Conservation (phyloP, 2,888 invertebrate species). For the Alviniconcha strummeri region DNA sequence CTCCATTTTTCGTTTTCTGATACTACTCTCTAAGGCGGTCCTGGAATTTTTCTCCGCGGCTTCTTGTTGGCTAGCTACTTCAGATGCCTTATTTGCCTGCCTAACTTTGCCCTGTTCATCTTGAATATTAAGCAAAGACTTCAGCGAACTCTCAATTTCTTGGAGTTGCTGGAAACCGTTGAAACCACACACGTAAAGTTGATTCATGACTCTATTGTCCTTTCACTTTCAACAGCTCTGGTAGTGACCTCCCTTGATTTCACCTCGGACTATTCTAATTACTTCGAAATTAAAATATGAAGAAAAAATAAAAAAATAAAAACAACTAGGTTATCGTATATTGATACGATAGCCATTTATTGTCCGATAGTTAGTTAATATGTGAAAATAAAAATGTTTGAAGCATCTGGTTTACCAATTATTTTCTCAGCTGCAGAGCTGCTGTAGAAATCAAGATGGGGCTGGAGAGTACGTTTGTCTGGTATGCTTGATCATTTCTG, state of each 20-base stretch:
- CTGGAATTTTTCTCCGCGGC: not conserved
- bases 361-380: not conserved
- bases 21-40: not conserved
- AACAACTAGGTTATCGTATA: not conserved
- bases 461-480: slow-evolving; percentile 98
- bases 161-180: slow-evolving; percentile 22
- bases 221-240: slow-evolving; percentile 11
- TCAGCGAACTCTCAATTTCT: not conserved
- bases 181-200: slow-evolving; percentile 12
- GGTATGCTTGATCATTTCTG: slow-evolving; percentile 78
- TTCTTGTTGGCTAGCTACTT: not conserved
- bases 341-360: not conserved
- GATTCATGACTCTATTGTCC: not conserved
- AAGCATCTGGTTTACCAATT: not conserved
- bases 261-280: not conserved
- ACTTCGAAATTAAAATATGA: not conserved
- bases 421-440: not conserved
- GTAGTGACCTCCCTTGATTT: slow-evolving; percentile 7
- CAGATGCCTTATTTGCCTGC: not conserved
- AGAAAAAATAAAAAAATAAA: not conserved
- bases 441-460: slow-evolving; percentile 83
- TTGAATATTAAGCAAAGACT: not conserved
- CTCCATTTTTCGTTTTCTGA: not conserved
- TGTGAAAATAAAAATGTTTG: not conserved
- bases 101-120: not conserved